A percentile compares a stretch with the other conserved stretches of the same genome.
phyloP scores from a whole-genome alignment of 2,113 vertebrate species.

The Phalacrocorax brasilianus region DNA sequence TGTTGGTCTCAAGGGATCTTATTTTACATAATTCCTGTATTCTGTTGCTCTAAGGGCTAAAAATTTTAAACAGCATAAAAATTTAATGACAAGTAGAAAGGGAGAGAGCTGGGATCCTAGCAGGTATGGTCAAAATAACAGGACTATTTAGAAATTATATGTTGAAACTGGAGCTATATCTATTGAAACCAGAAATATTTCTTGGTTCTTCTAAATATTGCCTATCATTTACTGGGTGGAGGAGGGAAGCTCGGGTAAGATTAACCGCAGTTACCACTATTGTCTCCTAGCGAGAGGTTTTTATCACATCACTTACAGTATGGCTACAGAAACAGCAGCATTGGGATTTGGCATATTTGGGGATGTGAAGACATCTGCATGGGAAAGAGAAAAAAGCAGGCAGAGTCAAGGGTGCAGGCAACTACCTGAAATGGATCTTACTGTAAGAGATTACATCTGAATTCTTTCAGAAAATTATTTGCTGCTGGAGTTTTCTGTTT shows the following conservation, averaged over 20 bases:
- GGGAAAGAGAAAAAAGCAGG: background rate
- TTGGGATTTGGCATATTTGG: background rate
- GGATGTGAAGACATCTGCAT: background rate
- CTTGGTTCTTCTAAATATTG: background rate
- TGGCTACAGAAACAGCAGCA: background rate
- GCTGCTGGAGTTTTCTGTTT: background rate
- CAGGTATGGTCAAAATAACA: background rate
- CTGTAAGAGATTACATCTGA: background rate
- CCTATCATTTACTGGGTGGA: background rate
- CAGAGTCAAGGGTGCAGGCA: background rate
- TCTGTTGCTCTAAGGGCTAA: background rate
- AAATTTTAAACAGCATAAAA: background rate
- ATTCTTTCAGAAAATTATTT: background rate
- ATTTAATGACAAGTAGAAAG: background rate
- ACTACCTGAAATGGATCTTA: background rate
- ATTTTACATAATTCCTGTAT: background rate
- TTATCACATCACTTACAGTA: background rate
- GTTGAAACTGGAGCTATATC: background rate
- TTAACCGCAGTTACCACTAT: background rate
- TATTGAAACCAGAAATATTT: background rate
- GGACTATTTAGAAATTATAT: background rate
- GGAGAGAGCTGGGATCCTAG: background rate
- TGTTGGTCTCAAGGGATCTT: background rate
- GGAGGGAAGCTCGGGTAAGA: background rate
- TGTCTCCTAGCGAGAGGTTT: background rate